These are phyloP conservation scores for Darevskia nairensis DNA, from an alignment of 2,797 vertebrate species.

Conservation along the genomic window DNA sequence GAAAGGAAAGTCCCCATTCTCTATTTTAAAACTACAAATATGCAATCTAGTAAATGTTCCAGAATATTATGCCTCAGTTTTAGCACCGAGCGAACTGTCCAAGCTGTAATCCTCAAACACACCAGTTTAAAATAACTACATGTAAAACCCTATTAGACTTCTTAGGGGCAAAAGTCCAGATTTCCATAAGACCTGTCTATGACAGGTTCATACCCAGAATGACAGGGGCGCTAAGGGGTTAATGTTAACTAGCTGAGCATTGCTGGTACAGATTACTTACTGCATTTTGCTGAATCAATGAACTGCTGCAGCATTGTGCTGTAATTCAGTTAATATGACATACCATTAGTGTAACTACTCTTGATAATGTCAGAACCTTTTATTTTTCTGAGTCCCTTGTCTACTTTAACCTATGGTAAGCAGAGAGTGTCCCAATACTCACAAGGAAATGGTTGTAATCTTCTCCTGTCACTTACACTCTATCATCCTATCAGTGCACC, in stretches of 20 bases:
- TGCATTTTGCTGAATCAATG: conserved; percentile 18
- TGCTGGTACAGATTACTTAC: background rate
- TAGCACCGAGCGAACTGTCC: background rate
- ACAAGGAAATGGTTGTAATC: background rate
- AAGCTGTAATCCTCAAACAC: background rate
- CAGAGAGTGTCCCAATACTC: background rate
- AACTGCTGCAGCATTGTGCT: background rate
- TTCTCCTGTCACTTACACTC: conserved; percentile 15
- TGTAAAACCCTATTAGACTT: background rate
- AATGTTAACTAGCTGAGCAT: background rate
- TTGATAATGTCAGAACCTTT: conserved; percentile 19
- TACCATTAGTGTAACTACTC: background rate
- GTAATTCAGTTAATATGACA: conserved; percentile 21
- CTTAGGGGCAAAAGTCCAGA: background rate
- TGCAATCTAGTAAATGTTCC: background rate
- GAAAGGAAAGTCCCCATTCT: background rate
- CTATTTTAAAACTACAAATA: rapidly evolving
- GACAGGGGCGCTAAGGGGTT: background rate
- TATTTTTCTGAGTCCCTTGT: background rate
- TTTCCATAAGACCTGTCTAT: conserved; percentile 1
- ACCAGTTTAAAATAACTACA: background rate
- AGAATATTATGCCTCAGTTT: background rate
- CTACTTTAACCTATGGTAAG: background rate
- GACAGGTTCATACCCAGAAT: conserved; percentile 15
- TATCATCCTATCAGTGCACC: background rate